Evolutionary conservation across 2,888 invertebrate species (phyloP).

Genomic region (Charanyca ferruginea): DNA sequence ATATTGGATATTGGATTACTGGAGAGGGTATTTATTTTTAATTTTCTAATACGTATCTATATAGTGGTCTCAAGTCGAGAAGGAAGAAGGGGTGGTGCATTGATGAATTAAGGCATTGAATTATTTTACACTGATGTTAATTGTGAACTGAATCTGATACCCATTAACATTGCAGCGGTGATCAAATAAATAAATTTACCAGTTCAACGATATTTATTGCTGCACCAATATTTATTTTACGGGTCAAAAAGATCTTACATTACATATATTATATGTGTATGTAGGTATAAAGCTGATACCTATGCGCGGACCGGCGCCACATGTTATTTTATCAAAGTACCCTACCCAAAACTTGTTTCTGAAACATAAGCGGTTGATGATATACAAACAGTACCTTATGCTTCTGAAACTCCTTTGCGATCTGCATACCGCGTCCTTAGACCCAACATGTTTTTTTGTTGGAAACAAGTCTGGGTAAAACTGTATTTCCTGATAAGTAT

Average conservation of each 20-base stretch:
- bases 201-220: constrained; percentile 12
- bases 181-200: constrained; percentile 32
- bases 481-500: background rate
- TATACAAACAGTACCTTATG: constrained; percentile 15
- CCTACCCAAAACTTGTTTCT: background rate
- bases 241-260: background rate
- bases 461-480: background rate
- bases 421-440: background rate
- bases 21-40: constrained; percentile 23
- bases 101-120: background rate
- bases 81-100: background rate
- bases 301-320: background rate
- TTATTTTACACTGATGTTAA: background rate
- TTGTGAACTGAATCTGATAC: background rate
- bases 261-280: no score
- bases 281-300: background rate
- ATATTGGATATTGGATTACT: constrained; percentile 32
- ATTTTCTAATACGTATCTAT: constrained; percentile 22
- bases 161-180: constrained; percentile 1
- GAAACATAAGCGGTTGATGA: constrained; percentile 14
- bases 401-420: constrained; percentile 4
- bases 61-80: constrained; percentile 4
- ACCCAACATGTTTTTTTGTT: constrained; percentile 10
- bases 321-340: background rate
- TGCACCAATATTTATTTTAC: constrained; percentile 3